A percentile compares a stretch with the other conserved stretches of the same genome.
Evolutionary conservation across 64 coral and sea anemone genomes (phyloP).

Genomic region (Montipora foliosa): DNA sequence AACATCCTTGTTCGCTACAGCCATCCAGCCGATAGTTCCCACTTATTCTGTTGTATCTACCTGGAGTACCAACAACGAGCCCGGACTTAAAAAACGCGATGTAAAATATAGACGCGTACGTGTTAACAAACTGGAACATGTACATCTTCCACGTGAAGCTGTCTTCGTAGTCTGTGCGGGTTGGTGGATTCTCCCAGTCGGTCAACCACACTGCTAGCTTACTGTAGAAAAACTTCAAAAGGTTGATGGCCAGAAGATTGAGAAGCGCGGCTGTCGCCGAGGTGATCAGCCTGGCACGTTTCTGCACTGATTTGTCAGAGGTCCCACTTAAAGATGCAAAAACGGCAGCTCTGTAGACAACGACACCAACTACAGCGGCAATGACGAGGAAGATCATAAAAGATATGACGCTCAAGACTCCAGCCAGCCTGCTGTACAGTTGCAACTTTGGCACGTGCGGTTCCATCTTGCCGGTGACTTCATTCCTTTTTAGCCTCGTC

Average conservation of each 20-base stretch:
- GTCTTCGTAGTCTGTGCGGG: slow-evolving; percentile 84
- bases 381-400: slow-evolving; percentile 92
- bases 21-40: slow-evolving; percentile 54
- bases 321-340: slow-evolving; percentile 82
- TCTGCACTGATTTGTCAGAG: slow-evolving; percentile 30
- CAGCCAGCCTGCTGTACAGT: slow-evolving; percentile 71
- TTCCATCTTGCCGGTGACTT: slow-evolving; percentile 84
- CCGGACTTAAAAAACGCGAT: slow-evolving; percentile 94
- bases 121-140: slow-evolving; percentile 96
- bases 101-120: slow-evolving; percentile 94
- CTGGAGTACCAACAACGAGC: slow-evolving; percentile 79
- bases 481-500: slow-evolving; percentile 76
- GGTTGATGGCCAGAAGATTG: slow-evolving; percentile 87
- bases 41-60: slow-evolving; percentile 69
- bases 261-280: slow-evolving; percentile 84
- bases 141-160: slow-evolving; percentile 97
- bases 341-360: slow-evolving; percentile 91
- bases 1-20: slow-evolving; percentile 75
- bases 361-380: slow-evolving; percentile 83
- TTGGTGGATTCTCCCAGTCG: slow-evolving; percentile 93
- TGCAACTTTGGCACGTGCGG: slow-evolving; percentile 66
- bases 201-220: slow-evolving; percentile 86
- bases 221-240: slow-evolving; percentile 86
- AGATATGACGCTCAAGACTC: slow-evolving; percentile 62
- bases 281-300: slow-evolving; percentile 87